phyloP scores from a whole-genome alignment of 2,113 vertebrate species.

The Holacanthus passer region DNA sequence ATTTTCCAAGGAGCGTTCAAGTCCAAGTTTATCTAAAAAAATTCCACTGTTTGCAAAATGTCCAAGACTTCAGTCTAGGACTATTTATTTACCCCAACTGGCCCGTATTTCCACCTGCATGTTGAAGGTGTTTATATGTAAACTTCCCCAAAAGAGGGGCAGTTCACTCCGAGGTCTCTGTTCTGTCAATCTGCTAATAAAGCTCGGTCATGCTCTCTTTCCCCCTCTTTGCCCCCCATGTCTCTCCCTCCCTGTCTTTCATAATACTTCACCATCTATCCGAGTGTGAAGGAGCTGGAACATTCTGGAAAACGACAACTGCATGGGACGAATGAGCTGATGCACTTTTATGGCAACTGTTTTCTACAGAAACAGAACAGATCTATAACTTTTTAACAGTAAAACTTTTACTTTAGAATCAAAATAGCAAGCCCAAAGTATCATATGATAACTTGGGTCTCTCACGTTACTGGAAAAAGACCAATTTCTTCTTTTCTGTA shows the following conservation, averaged over 20 bases:
- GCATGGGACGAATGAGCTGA: neutral
- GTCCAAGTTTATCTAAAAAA: slow-evolving; percentile 61
- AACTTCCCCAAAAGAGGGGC: slow-evolving; percentile 66
- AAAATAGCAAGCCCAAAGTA: neutral
- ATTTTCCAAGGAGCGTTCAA: slow-evolving; percentile 20
- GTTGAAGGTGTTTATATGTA: slow-evolving; percentile 78
- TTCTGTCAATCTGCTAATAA: slow-evolving; percentile 57
- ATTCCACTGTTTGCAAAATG: slow-evolving; percentile 65
- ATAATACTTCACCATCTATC: slow-evolving; percentile 28
- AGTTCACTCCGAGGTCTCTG: slow-evolving; percentile 71
- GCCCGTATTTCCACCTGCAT: slow-evolving; percentile 81
- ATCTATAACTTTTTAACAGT: neutral
- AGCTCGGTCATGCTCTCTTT: slow-evolving; percentile 60
- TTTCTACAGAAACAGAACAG: neutral
- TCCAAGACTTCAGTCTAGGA: slow-evolving; percentile 14
- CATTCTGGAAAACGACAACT: slow-evolving; percentile 35
- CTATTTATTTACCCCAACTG: slow-evolving; percentile 72
- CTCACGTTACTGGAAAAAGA: neutral
- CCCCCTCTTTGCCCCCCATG: slow-evolving; percentile 8
- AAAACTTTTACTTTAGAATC: neutral
- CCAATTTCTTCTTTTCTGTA: slow-evolving; percentile 9
- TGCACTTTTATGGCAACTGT: neutral
- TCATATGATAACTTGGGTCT: neutral
- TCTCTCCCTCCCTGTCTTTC: slow-evolving; percentile 20
- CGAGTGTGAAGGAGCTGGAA: slow-evolving; percentile 39